Percentiles rank a stretch among this genome's conserved stretches.
Evolutionary conservation across 2,888 invertebrate genomes (phyloP).

Genomic region (Ochropleura leucogaster): DNA sequence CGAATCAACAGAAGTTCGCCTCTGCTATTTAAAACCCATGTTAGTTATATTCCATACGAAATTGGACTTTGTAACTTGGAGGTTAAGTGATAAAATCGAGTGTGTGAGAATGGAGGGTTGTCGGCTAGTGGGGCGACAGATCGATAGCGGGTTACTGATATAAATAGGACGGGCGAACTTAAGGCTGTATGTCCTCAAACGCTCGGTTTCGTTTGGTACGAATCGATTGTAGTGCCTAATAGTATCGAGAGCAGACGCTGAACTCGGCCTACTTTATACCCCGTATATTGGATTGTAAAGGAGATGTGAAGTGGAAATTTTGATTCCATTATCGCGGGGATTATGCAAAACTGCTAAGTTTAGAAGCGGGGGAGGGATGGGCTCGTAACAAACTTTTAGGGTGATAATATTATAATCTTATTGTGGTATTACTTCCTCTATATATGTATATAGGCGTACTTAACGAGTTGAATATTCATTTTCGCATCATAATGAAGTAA

Average conservation of each 20-base stretch:
- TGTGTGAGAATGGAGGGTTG: slow-evolving; percentile 77
- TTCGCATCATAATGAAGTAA: slow-evolving; percentile 10
- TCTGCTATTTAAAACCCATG: slow-evolving; percentile 76
- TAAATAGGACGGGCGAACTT: slow-evolving; percentile 88
- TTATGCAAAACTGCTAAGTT: slow-evolving; percentile 55
- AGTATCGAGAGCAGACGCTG: slow-evolving; percentile 42
- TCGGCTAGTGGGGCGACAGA: slow-evolving; percentile 88
- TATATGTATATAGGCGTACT: slow-evolving; percentile 22
- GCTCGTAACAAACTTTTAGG: slow-evolving; percentile 36
- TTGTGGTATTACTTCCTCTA: slow-evolving; percentile 25
- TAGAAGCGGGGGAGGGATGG: slow-evolving; percentile 22
- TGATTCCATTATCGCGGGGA: slow-evolving; percentile 42
- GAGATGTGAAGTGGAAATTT: slow-evolving; percentile 43
- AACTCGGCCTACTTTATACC: slow-evolving; percentile 53
- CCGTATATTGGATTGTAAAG: slow-evolving; percentile 39
- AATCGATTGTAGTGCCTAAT: slow-evolving; percentile 78
- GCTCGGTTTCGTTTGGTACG: slow-evolving; percentile 82
- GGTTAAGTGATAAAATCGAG: slow-evolving; percentile 76
- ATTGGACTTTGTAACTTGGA: slow-evolving; percentile 72
- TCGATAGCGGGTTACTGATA: slow-evolving; percentile 88
- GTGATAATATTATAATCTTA: slow-evolving; percentile 51
- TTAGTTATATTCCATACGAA: slow-evolving; percentile 64
- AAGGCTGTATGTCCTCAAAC: slow-evolving; percentile 75
- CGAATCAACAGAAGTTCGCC: slow-evolving; percentile 75
- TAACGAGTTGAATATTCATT: slow-evolving; percentile 25